Evolutionary conservation across 1,140 invertebrate genomes (phyloP).

Genomic region (Plodia interpunctella): DNA sequence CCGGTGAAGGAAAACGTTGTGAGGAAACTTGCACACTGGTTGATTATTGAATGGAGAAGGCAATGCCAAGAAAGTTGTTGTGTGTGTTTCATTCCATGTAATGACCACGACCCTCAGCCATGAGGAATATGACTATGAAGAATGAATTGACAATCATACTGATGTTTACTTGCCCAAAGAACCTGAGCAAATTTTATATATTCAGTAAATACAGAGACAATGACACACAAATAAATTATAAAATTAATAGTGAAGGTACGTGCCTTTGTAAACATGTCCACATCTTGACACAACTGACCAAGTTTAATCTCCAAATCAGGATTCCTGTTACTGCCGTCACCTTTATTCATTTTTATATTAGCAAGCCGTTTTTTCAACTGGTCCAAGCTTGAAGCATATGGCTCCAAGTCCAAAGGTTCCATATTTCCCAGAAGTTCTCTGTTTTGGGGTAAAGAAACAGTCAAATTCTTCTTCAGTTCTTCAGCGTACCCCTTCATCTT

Average conservation of each 20-base stretch:
- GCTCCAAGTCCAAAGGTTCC: constrained; percentile 38
- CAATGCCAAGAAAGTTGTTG: too few relatives aligned
- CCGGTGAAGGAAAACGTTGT: too few relatives aligned
- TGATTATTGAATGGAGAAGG: too few relatives aligned
- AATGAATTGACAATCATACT: too few relatives aligned
- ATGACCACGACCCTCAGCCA: too few relatives aligned
- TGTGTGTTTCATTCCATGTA: too few relatives aligned
- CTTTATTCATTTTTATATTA: constrained; percentile 44
- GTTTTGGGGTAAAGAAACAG: constrained; percentile 18
- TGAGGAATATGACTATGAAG: too few relatives aligned
- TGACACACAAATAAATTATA: too few relatives aligned
- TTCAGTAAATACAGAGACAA: too few relatives aligned
- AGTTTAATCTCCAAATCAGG: constrained; percentile 53
- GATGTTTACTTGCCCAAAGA: too few relatives aligned
- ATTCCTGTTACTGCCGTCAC: constrained; percentile 33
- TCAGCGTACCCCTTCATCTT: constrained; percentile 52
- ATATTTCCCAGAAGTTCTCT: constrained; percentile 20
- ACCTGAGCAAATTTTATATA: too few relatives aligned
- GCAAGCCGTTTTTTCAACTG: constrained; percentile 48
- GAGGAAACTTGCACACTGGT: too few relatives aligned
- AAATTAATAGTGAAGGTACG: not conserved
- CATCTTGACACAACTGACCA: constrained; percentile 46
- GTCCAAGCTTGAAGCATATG: constrained; percentile 52
- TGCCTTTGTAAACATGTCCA: constrained; percentile 61
- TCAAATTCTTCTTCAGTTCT: constrained; percentile 42